Conservation (phyloP, 1,140 invertebrate genomes). For the Drosophila repleta region DNA sequence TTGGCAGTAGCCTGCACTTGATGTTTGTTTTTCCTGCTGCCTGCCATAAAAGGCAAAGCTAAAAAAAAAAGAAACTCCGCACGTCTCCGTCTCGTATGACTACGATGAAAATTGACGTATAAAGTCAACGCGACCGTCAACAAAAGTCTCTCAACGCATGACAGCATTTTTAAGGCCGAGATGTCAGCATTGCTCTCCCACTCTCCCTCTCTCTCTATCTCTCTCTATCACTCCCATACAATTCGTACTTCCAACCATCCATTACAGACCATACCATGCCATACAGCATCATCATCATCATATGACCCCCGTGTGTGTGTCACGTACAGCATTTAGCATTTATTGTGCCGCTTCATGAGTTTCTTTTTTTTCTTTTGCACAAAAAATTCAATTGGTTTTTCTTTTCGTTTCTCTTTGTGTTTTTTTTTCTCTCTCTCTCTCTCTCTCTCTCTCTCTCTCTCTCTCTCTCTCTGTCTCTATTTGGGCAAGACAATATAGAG, state of each 20-base stretch:
- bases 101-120: slow-evolving; percentile 73
- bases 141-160: slow-evolving; percentile 69
- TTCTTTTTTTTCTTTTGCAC: slow-evolving; percentile 34
- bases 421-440: no score
- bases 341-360: slow-evolving; percentile 60
- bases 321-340: slow-evolving; percentile 77
- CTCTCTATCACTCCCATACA: no score
- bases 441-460: no score
- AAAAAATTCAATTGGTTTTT: slow-evolving; percentile 65
- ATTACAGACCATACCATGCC: background rate
- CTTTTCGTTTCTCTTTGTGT: slow-evolving; percentile 12
- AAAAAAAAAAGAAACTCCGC: slow-evolving; percentile 55
- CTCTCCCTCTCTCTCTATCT: background rate
- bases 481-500: slow-evolving; percentile 18
- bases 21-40: slow-evolving; percentile 60
- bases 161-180: slow-evolving; percentile 63
- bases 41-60: slow-evolving; percentile 61
- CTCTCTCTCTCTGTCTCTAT: no score
- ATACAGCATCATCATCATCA: slow-evolving; percentile 13
- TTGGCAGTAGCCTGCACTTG: slow-evolving; percentile 45
- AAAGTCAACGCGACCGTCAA: slow-evolving; percentile 74
- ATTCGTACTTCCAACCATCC: background rate
- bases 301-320: slow-evolving; percentile 58
- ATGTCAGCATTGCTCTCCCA: slow-evolving; percentile 27
- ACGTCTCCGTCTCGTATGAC: slow-evolving; percentile 30